Base-by-base conservation (phyloP, 2,888 invertebrate species). In the Microctonus aethiopoides region DNA sequence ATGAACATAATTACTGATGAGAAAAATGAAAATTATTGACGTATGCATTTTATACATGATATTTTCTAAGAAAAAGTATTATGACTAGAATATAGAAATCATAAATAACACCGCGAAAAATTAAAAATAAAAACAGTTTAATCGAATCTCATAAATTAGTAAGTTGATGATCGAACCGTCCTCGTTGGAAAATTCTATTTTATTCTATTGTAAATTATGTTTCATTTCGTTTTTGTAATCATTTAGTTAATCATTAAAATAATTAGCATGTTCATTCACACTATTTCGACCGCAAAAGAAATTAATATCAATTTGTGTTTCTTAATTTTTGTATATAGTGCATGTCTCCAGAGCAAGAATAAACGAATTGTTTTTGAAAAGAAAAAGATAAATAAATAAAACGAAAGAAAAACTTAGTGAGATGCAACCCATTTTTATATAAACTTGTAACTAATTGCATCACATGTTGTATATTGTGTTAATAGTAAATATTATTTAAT, bases 401-500 rank as follows among this genome's bases (percentile, higher is more conserved):
- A n/a, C n/a, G n/a, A n/a, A n/a, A n/a, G n/a, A n/a, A n/a, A n/a
- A n/a, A n/a, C n/a, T n/a, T 41, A 6, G 54, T 22, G 5, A 11
- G n/a, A 24, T 11, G 11, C 24, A 54, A 6, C n/a, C 11, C 10
- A 13, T 26, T 54, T 54, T 10, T 54, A 54, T 54, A 26, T 24
- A 26, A 26, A 26, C 54, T 54, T 54, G 54, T 54, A 80, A 76
- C 75, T 75, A 79, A 78, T 77, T 77, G 76, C 74, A 76, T 78
- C 75, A 75, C 76, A 76, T 80, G 81, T 79, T 83, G 82, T 83
- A 82, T 77, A 80, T 81, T 83, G 79, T 80, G 80, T 83, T 83
- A 76, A 81, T 78, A 77, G 78, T 80, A 78, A 81, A 80, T 80
- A 78, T 68, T 59, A 79, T 79, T 81, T 77, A 79, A 79, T 77